Evolutionary conservation across 2,888 invertebrate genomes (phyloP).

Genomic region (Aromia moschata): DNA sequence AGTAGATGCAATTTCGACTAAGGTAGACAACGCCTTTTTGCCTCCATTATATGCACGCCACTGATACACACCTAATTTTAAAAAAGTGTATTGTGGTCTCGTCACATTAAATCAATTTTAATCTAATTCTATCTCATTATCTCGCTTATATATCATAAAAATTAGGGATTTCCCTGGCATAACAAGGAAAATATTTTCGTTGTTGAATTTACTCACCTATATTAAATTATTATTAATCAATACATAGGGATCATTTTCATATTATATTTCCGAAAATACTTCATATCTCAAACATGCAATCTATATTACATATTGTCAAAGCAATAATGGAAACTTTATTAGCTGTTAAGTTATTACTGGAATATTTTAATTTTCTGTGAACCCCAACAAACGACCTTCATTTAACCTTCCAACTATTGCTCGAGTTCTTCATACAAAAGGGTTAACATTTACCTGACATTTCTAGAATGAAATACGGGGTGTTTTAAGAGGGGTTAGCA

Average conservation of each 20-base stretch:
- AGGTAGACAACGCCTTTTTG: too few relatives aligned
- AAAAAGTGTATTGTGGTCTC: too few relatives aligned
- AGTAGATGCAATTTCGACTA: too few relatives aligned
- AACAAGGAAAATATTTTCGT: background rate
- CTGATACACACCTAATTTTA: too few relatives aligned
- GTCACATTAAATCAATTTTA: too few relatives aligned
- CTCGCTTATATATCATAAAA: too few relatives aligned
- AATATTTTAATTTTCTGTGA: background rate
- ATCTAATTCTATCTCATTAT: too few relatives aligned
- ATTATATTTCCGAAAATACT: background rate
- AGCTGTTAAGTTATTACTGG: background rate
- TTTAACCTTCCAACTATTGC: constrained; percentile 1
- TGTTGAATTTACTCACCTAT: background rate
- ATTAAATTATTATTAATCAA: background rate
- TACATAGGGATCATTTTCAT: background rate
- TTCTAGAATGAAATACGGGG: too few relatives aligned
- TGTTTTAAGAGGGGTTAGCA: too few relatives aligned
- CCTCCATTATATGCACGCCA: too few relatives aligned
- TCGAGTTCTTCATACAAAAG: too few relatives aligned
- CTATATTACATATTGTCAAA: constrained; percentile 2
- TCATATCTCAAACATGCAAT: constrained; percentile 1
- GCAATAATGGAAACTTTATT: background rate
- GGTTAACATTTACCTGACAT: too few relatives aligned
- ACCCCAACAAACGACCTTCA: constrained; percentile 1
- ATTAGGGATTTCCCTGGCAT: background rate